phyloP scores from a whole-genome alignment of 2,888 invertebrate genomes.

The Fissipunctia ypsillon region DNA sequence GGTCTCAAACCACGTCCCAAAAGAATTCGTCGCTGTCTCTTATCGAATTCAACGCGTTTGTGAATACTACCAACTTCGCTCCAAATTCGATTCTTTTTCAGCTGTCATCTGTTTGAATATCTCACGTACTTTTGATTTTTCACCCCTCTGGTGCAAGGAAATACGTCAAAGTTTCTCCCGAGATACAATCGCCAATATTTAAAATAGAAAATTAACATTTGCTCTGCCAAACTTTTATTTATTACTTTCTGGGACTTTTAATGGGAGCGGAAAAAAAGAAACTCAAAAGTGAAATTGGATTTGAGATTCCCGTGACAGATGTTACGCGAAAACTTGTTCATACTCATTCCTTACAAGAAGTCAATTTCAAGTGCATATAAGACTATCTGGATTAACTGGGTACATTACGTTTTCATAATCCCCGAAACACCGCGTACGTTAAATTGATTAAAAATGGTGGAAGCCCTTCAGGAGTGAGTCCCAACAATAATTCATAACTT shows the following conservation, averaged over 20 bases:
- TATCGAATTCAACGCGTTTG: slow-evolving; percentile 66
- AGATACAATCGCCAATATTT: slow-evolving; percentile 75
- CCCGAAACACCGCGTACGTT: slow-evolving; percentile 39
- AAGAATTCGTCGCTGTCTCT: slow-evolving; percentile 70
- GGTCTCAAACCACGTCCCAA: slow-evolving; percentile 55
- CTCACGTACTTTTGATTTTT: slow-evolving; percentile 59
- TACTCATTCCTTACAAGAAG: neutral
- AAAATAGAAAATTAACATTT: slow-evolving; percentile 66
- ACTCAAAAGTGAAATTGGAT: slow-evolving; percentile 48
- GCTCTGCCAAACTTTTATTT: slow-evolving; percentile 48
- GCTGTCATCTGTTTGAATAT: slow-evolving; percentile 81
- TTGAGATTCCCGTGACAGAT: slow-evolving; percentile 37
- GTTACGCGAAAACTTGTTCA: slow-evolving; percentile 7
- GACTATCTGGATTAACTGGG: slow-evolving; percentile 22
- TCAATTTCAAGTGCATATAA: slow-evolving; percentile 21
- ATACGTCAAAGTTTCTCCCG: slow-evolving; percentile 75
- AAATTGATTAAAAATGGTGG: slow-evolving; percentile 67
- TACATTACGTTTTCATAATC: slow-evolving; percentile 42
- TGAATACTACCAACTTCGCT: slow-evolving; percentile 60
- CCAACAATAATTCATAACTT: slow-evolving; percentile 74
- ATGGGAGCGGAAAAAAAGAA: slow-evolving; percentile 37
- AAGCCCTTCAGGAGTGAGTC: slow-evolving; percentile 58
- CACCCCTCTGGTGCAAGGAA: slow-evolving; percentile 73
- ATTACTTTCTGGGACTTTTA: slow-evolving; percentile 58
- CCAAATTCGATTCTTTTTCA: slow-evolving; percentile 82